phyloP scores from a whole-genome alignment of 2,888 invertebrate genomes.

The Scaptomyza caliginosa region DNA sequence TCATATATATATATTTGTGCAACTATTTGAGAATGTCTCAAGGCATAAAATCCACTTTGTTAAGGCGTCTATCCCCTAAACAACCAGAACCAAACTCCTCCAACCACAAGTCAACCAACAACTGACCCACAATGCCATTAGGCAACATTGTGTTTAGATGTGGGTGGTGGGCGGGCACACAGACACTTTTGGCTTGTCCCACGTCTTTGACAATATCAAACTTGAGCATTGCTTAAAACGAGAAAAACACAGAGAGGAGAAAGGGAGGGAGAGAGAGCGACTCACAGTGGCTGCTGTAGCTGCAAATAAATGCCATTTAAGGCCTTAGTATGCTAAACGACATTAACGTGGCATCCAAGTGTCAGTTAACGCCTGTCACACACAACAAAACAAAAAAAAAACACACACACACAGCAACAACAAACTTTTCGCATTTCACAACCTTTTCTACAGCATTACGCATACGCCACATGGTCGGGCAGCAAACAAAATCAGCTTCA shows the following conservation, averaged over 20 bases:
- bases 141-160: slow-evolving; percentile 42
- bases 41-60: slow-evolving; percentile 64
- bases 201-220: slow-evolving; percentile 61
- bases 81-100: not conserved
- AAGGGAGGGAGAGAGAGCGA: not conserved
- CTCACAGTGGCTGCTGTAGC: slow-evolving; percentile 17
- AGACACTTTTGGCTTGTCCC: slow-evolving; percentile 28
- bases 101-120: not conserved
- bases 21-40: slow-evolving; percentile 19
- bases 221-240: slow-evolving; percentile 42
- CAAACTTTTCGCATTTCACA: slow-evolving; percentile 38
- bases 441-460: slow-evolving; percentile 47
- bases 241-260: not conserved
- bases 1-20: slow-evolving; percentile 32
- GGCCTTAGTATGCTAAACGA: slow-evolving; percentile 75
- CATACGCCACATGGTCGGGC: slow-evolving; percentile 54
- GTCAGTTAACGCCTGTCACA: slow-evolving; percentile 75
- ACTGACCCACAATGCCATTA: slow-evolving; percentile 32
- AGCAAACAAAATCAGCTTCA: slow-evolving; percentile 23
- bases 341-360: slow-evolving; percentile 72
- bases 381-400: not conserved
- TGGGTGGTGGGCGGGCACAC: slow-evolving; percentile 7
- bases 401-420: slow-evolving; percentile 2
- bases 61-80: slow-evolving; percentile 12
- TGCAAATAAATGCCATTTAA: slow-evolving; percentile 76